Evolutionary conservation across 2,113 vertebrate genomes (phyloP).

Genomic region (Pagrus major): DNA sequence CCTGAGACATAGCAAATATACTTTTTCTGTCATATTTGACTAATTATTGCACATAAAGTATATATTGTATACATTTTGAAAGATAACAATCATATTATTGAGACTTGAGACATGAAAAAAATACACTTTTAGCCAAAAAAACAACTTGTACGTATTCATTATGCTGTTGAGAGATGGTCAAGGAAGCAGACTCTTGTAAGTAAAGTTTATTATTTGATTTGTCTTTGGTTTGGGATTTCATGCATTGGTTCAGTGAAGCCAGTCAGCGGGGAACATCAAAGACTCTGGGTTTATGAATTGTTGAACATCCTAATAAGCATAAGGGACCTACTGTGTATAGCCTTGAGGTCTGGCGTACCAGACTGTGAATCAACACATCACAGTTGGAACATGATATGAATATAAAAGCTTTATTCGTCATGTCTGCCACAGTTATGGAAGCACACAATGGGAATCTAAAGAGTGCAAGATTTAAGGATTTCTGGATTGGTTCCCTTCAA

Average conservation of each 20-base stretch:
- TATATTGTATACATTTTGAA: not conserved
- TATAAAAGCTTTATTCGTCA: slow-evolving; percentile 12
- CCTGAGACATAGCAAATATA: not conserved
- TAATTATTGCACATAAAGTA: not conserved
- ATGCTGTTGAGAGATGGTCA: not conserved
- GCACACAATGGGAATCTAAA: slow-evolving; percentile 2
- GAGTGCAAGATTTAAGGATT: not conserved
- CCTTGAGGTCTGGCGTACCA: slow-evolving; percentile 12
- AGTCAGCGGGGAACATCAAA: slow-evolving; percentile 61
- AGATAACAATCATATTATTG: not conserved
- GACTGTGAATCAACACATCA: slow-evolving; percentile 32
- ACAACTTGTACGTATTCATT: not conserved
- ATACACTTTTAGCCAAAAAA: too few species aligned
- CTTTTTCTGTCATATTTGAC: not conserved
- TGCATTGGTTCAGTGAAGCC: slow-evolving; percentile 15
- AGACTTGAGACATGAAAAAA: too few species aligned
- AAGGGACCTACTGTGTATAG: slow-evolving; percentile 17
- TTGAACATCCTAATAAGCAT: slow-evolving; percentile 33
- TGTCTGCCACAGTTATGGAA: slow-evolving; percentile 8
- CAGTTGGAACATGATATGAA: slow-evolving; percentile 23
- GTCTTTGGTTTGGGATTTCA: slow-evolving; percentile 51
- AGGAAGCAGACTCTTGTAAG: not conserved
- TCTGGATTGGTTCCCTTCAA: not conserved
- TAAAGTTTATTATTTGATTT: slow-evolving; percentile 5
- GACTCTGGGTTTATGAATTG: slow-evolving; percentile 37